Percentiles rank a stretch among this genome's conserved stretches.
These are phyloP conservation scores for Cerceris rybyensis DNA, from an alignment of 2,888 invertebrate species.

Conservation along the genomic window DNA sequence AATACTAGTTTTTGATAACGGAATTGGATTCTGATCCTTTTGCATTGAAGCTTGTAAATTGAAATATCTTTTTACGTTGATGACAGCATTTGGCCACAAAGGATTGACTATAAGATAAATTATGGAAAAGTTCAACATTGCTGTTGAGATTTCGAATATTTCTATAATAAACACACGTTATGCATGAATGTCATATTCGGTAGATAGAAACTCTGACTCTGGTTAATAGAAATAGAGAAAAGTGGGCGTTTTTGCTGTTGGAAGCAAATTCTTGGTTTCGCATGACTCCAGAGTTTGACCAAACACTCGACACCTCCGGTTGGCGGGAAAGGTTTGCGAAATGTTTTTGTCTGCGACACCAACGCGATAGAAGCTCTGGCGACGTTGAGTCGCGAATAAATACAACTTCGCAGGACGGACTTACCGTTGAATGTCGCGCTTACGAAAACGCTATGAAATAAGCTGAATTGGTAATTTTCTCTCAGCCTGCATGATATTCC, in stretches of 20 bases:
- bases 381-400: too few relatives aligned
- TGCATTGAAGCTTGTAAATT: background rate
- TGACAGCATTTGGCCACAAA: too few relatives aligned
- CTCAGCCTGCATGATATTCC: too few relatives aligned
- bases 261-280: conserved; percentile 23
- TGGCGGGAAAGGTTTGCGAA: conserved; percentile 12
- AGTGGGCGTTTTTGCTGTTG: background rate
- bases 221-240: background rate
- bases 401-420: too few relatives aligned
- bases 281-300: background rate
- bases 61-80: too few relatives aligned
- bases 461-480: too few relatives aligned
- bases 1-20: too few relatives aligned
- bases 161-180: too few relatives aligned
- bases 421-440: too few relatives aligned
- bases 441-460: too few relatives aligned
- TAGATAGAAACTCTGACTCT: conserved; percentile 1
- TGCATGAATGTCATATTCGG: background rate
- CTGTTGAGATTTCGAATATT: background rate
- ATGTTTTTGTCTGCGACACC: background rate
- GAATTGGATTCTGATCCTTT: too few relatives aligned
- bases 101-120: background rate
- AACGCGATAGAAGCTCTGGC: background rate
- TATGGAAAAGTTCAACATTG: background rate
- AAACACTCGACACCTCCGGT: background rate